phyloP scores from a whole-genome alignment of 2,113 vertebrate genomes.

The Nyctibius bracteatus region DNA sequence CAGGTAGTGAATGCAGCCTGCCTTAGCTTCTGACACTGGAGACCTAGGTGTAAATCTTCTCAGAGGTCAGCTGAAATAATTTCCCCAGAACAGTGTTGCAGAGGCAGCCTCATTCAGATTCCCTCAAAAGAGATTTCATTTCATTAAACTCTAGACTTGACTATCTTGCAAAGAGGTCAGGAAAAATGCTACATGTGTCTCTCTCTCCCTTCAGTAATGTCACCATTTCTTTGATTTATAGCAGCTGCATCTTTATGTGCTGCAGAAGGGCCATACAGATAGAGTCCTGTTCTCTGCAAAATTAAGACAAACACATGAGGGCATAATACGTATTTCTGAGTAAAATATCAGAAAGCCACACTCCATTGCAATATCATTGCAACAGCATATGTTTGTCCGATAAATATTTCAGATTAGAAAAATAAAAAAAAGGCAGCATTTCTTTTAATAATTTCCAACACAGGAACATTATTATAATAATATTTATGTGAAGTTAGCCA shows the following conservation, averaged over 20 bases:
- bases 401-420: background rate
- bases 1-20: constrained; percentile 12
- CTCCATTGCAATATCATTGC: background rate
- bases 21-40: constrained; percentile 48
- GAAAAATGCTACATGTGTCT: constrained; percentile 41
- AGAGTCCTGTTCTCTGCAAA: constrained; percentile 43
- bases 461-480: background rate
- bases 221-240: constrained; percentile 66
- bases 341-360: background rate
- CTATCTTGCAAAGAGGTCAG: constrained; percentile 43
- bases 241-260: constrained; percentile 37
- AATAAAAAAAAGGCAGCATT: background rate
- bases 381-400: background rate
- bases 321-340: background rate
- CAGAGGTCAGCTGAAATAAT: constrained; percentile 49
- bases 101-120: constrained; percentile 41
- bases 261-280: constrained; percentile 1
- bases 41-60: constrained; percentile 62
- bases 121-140: constrained; percentile 62
- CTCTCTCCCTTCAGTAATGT: constrained; percentile 31
- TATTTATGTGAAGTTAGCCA: background rate
- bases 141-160: constrained; percentile 69
- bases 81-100: constrained; percentile 43
- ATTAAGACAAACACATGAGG: constrained; percentile 34
- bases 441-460: background rate